Evolutionary conservation across 2,888 invertebrate species (phyloP).

Genomic region (Cybosia mesomella): DNA sequence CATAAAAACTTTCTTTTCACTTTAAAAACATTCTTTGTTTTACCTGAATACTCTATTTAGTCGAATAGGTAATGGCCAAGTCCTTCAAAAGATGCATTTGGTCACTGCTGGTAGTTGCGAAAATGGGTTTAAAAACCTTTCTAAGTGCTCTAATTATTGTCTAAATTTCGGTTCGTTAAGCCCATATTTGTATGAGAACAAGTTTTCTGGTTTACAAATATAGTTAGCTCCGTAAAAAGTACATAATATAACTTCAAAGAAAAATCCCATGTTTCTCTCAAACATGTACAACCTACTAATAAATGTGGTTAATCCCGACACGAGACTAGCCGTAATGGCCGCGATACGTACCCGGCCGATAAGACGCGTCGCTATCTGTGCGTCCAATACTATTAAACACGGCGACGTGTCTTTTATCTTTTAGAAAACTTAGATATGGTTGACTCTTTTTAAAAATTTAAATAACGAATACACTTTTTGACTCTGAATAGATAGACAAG

Average conservation of each 20-base stretch:
- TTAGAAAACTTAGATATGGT: neutral
- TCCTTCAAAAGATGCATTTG: too few species aligned
- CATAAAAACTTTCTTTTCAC: too few species aligned
- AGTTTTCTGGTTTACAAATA: too few species aligned
- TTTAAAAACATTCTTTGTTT: too few species aligned
- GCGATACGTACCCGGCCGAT: conserved; percentile 58
- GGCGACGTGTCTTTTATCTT: conserved; percentile 18
- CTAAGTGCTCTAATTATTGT: neutral
- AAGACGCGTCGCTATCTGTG: conserved; percentile 49
- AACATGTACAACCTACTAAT: conserved; percentile 41
- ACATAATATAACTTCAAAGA: neutral
- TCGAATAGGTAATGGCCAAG: too few species aligned
- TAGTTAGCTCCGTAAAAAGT: accelerated
- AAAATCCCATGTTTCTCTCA: neutral
- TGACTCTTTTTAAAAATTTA: neutral
- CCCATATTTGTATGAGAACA: neutral
- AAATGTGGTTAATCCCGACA: conserved; percentile 55
- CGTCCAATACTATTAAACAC: conserved; percentile 32
- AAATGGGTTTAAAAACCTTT: neutral
- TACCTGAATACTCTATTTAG: too few species aligned
- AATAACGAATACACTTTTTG: neutral
- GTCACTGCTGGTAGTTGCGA: too few species aligned
- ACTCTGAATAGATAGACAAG: too few species aligned
- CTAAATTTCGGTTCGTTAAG: neutral
- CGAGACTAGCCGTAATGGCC: conserved; percentile 57